Percentiles rank a stretch among this genome's conserved stretches.
Evolutionary conservation across 2,797 vertebrate genomes (phyloP).

Genomic region (Aeoliscus strigatus): DNA sequence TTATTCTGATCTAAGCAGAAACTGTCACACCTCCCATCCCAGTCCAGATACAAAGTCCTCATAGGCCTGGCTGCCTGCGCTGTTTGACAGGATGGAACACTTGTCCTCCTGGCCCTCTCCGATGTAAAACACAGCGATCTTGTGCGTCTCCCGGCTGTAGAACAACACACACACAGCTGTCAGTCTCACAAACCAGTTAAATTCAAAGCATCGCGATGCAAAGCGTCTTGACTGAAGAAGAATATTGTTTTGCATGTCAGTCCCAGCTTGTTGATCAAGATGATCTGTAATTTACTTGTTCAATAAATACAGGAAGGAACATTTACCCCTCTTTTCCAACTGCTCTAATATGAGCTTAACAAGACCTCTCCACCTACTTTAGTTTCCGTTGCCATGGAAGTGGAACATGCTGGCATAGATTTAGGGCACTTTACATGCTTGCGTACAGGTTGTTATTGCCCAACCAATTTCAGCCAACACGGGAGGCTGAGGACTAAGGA

Average conservation of each 20-base stretch:
- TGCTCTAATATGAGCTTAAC: conserved; percentile 20
- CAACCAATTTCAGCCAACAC: conserved; percentile 41
- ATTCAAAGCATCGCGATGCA: conserved; percentile 12
- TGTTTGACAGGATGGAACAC: conserved; percentile 92
- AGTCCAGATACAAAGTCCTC: conserved; percentile 97
- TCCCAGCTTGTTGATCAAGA: conserved; percentile 8
- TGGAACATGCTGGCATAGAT: conserved; percentile 29
- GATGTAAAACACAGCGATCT: conserved; percentile 97
- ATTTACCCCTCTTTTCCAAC: conserved; percentile 5
- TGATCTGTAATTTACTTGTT: conserved; percentile 13
- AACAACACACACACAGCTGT: conserved; percentile 9
- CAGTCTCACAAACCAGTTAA: background rate
- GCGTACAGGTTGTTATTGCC: conserved; percentile 56
- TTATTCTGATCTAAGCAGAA: too few species aligned
- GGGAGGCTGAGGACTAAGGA: conserved; percentile 45
- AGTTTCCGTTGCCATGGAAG: conserved; percentile 62
- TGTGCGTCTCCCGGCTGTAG: conserved; percentile 93
- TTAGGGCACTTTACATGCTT: conserved; percentile 63
- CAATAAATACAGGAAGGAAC: conserved; percentile 15
- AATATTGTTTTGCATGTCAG: conserved; percentile 16
- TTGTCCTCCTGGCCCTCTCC: conserved; percentile 98
- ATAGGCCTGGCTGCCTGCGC: conserved; percentile 89
- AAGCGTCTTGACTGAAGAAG: conserved; percentile 9
- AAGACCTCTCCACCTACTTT: conserved; percentile 19
- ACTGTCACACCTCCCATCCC: conserved; percentile 92